Percentiles rank a stretch among this genome's conserved stretches.
Conservation (phyloP, 1,140 invertebrate genomes). For the Anastrepha obliqua region DNA sequence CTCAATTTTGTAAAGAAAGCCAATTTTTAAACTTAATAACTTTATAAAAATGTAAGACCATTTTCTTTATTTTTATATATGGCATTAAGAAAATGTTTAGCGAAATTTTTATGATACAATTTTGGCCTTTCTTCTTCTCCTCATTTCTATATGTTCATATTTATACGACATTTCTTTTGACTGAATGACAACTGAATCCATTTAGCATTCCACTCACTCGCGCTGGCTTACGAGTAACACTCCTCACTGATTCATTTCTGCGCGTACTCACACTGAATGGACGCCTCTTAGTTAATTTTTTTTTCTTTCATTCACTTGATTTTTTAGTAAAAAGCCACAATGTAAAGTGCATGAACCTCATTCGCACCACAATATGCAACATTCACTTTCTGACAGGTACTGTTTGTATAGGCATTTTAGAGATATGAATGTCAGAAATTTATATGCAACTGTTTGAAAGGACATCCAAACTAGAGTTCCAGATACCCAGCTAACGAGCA, state of each 20-base stretch:
- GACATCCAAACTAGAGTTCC: too few species aligned
- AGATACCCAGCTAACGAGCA: too few species aligned
- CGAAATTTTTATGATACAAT: too few species aligned
- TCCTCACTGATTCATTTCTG: not conserved
- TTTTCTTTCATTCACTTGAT: not conserved
- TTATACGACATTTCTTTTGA: not conserved
- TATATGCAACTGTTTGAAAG: not conserved
- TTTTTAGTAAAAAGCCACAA: not conserved
- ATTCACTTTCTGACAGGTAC: not conserved
- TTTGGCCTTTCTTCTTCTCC: too few species aligned
- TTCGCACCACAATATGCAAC: not conserved
- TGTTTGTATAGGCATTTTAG: not conserved
- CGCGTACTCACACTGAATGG: constrained; percentile 5
- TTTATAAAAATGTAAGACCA: too few species aligned
- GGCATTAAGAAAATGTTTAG: too few species aligned
- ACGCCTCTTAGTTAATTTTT: not conserved
- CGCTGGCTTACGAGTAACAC: not conserved
- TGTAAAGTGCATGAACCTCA: constrained; percentile 13
- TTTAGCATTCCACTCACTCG: not conserved
- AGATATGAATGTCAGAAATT: not conserved
- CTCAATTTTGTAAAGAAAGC: too few species aligned
- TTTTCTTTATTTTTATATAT: too few species aligned
- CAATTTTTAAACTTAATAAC: too few species aligned
- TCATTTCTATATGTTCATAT: too few species aligned
- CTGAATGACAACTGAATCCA: not conserved